These are phyloP conservation scores for Steatornis caripensis DNA, from an alignment of 2,113 vertebrate species.

Conservation along the genomic window DNA sequence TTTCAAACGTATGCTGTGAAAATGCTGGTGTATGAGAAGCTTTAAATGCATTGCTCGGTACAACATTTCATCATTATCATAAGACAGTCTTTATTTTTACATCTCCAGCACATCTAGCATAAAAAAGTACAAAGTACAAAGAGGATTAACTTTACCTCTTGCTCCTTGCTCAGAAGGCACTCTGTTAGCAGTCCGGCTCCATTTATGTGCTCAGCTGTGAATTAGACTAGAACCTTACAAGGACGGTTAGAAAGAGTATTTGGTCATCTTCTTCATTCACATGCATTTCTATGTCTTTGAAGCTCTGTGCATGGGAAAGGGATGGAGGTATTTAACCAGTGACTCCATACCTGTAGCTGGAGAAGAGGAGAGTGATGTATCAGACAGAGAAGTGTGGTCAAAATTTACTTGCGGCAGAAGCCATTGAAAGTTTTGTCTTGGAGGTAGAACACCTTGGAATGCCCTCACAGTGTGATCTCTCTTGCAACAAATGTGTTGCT, in stretches of 20 bases:
- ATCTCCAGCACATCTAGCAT: background rate
- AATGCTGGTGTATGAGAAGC: slow-evolving; percentile 37
- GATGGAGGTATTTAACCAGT: background rate
- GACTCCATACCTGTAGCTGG: background rate
- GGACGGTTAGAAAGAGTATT: background rate
- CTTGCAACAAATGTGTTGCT: background rate
- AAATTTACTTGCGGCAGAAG: background rate
- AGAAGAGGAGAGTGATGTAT: background rate
- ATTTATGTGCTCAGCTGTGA: background rate
- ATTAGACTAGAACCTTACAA: background rate
- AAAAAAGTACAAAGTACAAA: background rate
- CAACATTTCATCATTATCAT: slow-evolving; percentile 41
- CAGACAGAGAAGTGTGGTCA: background rate
- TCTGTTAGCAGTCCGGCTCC: background rate
- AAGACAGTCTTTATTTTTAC: background rate
- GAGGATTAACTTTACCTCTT: background rate
- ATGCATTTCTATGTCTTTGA: background rate
- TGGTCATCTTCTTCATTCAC: background rate
- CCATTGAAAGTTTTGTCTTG: background rate
- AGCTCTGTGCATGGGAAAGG: background rate
- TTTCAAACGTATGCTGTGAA: slow-evolving; percentile 27
- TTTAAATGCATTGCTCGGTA: slow-evolving; percentile 27
- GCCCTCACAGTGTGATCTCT: background rate
- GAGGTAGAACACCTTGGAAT: background rate
- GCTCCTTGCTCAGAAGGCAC: background rate